A percentile compares a stretch with the other conserved stretches of the same genome.
Conservation (phyloP, 1,140 invertebrate genomes). For the Parapsyche elsis region DNA sequence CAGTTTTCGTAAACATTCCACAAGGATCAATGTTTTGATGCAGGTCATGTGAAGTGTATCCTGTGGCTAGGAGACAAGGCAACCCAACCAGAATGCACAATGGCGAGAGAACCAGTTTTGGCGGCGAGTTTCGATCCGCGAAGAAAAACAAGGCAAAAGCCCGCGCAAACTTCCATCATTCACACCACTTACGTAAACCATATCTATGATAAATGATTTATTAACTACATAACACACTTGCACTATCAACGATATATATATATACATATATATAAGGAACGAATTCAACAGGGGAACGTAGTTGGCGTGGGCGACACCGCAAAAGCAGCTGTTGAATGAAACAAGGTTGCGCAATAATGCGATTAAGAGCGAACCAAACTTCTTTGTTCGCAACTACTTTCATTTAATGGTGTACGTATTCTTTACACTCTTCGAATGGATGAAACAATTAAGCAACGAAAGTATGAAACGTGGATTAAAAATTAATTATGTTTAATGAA, state of each 20-base stretch:
- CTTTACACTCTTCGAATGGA: no score
- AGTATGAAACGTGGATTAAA: no score
- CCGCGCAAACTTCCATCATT: no score
- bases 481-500: no score
- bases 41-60: slow-evolving; percentile 28
- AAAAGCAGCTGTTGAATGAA: neutral
- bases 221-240: no score
- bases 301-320: neutral
- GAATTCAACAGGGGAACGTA: neutral
- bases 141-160: neutral
- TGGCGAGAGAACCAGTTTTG: slow-evolving; percentile 1
- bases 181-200: no score
- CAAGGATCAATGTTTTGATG: slow-evolving; percentile 28
- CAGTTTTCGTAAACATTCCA: no score
- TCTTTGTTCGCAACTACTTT: neutral
- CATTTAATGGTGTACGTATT: no score
- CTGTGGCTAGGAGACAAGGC: neutral
- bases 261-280: neutral
- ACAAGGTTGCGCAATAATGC: slow-evolving; percentile 9
- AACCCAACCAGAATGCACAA: neutral
- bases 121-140: neutral
- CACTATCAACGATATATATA: no score
- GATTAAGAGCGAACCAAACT: neutral
- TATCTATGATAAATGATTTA: no score
- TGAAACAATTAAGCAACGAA: no score